Conservation (phyloP, 2,113 vertebrate species). For the Anolis carolinensis region DNA sequence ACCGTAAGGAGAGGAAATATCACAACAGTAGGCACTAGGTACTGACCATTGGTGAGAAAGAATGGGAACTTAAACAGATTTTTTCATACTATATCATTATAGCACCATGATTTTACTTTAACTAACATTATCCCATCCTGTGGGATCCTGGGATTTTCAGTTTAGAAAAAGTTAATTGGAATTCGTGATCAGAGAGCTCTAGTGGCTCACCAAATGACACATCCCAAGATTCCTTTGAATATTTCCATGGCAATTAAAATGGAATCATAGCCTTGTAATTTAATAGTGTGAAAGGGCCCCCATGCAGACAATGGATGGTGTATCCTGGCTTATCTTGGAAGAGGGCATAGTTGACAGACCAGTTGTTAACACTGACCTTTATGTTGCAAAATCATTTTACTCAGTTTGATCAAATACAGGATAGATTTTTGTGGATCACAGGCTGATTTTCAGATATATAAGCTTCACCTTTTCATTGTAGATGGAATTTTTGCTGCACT, state of each 20-base stretch:
- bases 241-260: too few species aligned
- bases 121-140: too few species aligned
- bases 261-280: background rate
- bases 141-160: too few species aligned
- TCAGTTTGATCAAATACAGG: background rate
- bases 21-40: background rate
- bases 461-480: background rate
- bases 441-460: background rate
- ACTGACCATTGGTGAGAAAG: background rate
- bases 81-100: too few species aligned
- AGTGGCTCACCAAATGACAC: too few species aligned
- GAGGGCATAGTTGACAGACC: background rate
- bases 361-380: background rate
- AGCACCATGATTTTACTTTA: too few species aligned
- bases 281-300: background rate
- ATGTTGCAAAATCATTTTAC: background rate
- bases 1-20: too few species aligned
- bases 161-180: background rate
- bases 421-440: background rate
- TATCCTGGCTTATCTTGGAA: background rate
- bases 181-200: too few species aligned
- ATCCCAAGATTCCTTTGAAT: too few species aligned
- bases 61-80: too few species aligned
- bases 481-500: background rate
- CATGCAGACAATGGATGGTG: background rate